Percentiles rank a stretch among this genome's conserved stretches.
These are phyloP conservation scores for Epirrita christyi DNA, from an alignment of 2,888 invertebrate species.

Conservation along the genomic window DNA sequence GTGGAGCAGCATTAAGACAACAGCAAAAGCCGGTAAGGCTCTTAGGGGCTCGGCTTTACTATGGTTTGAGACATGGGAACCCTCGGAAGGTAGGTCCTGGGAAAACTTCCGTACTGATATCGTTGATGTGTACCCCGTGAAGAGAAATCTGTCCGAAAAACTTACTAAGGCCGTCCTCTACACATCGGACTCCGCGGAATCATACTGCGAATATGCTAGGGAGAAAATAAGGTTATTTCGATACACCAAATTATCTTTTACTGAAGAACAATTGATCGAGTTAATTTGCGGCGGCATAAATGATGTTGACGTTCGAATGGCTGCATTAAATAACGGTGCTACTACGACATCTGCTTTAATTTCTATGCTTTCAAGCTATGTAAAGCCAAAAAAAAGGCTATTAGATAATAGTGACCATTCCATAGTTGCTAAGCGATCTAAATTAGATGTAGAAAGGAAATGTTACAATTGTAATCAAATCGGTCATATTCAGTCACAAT, in stretches of 20 bases:
- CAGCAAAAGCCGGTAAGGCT: slow-evolving; percentile 27
- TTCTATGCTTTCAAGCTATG: not conserved
- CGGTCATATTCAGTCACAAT: not conserved
- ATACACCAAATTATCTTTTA: slow-evolving; percentile 14
- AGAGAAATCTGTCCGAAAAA: slow-evolving; percentile 5
- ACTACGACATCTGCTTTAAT: not conserved
- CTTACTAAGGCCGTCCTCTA: not conserved
- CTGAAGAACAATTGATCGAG: slow-evolving; percentile 9
- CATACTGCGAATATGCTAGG: slow-evolving; percentile 10
- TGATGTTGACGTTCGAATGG: slow-evolving; percentile 14
- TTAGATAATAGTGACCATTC: not conserved
- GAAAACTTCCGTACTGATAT: not conserved
- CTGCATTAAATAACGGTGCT: slow-evolving; percentile 1
- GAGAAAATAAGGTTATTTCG: slow-evolving; percentile 7
- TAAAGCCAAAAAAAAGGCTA: slow-evolving; percentile 3
- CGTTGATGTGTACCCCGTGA: slow-evolving; percentile 1
- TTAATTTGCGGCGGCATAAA: slow-evolving; percentile 14
- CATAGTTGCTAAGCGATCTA: no score
- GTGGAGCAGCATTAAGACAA: slow-evolving; percentile 24
- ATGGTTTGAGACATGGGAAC: slow-evolving; percentile 22
- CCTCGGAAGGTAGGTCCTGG: slow-evolving; percentile 3
- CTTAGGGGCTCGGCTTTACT: slow-evolving; percentile 28
- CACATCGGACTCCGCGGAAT: not conserved
- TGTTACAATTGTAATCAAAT: not conserved
- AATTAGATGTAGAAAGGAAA: not conserved